Evolutionary conservation across 2,888 invertebrate species (phyloP).

Genomic region (Apamea crenata): DNA sequence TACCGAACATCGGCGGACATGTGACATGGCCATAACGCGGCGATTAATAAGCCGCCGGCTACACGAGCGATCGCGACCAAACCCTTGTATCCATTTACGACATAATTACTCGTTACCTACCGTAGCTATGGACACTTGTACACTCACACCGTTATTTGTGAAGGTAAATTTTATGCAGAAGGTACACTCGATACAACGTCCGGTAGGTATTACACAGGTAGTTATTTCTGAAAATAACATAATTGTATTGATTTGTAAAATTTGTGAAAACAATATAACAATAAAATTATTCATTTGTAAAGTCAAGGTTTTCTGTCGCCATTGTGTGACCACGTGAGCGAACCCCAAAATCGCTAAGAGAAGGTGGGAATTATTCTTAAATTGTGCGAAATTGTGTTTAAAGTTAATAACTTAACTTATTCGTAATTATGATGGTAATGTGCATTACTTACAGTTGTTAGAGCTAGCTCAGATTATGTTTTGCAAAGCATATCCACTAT

Average conservation of each 20-base stretch:
- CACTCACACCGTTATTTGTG: slow-evolving; percentile 33
- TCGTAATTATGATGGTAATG: background rate
- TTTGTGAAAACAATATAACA: background rate
- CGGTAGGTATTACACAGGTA: background rate
- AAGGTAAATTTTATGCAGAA: slow-evolving; percentile 29
- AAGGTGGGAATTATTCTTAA: background rate
- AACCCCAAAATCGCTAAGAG: background rate
- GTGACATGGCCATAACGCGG: slow-evolving; percentile 45
- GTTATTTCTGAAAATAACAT: background rate
- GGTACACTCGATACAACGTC: slow-evolving; percentile 2
- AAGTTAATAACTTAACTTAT: background rate
- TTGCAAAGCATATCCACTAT: background rate
- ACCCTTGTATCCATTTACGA: slow-evolving; percentile 67
- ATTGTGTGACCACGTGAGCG: background rate
- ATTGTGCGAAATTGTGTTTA: background rate
- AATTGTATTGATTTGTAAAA: background rate
- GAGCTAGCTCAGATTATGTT: background rate
- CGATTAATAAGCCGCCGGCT: slow-evolving; percentile 61
- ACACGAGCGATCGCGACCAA: slow-evolving; percentile 50
- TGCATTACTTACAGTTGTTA: background rate
- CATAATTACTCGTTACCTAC: slow-evolving; percentile 64
- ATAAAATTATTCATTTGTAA: no score
- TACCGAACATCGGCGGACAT: slow-evolving; percentile 30
- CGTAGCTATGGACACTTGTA: slow-evolving; percentile 34
- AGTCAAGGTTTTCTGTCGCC: background rate